Conservation (phyloP, 1,140 invertebrate species). For the Anadara kagoshimensis region DNA sequence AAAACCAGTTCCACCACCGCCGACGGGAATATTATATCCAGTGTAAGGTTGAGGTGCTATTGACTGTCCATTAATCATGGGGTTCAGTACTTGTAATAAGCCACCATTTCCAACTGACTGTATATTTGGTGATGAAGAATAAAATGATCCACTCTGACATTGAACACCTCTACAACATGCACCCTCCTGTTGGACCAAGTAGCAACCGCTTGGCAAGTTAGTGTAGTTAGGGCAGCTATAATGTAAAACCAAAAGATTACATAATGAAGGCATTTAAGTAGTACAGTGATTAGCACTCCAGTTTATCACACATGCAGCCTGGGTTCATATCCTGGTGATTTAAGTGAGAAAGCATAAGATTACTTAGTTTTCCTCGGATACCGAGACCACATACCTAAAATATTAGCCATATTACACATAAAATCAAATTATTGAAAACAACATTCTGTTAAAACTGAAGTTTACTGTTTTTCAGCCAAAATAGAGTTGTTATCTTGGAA, state of each 20-base stretch:
- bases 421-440: no score
- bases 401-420: no score
- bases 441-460: no score
- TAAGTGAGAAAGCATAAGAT: no score
- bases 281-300: no score
- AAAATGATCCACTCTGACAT: conserved; percentile 41
- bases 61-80: conserved; percentile 8
- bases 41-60: conserved; percentile 3
- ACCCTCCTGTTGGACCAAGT: conserved; percentile 25
- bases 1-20: conserved; percentile 32
- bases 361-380: no score
- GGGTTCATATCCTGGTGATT: no score
- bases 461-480: no score
- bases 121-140: conserved; percentile 41
- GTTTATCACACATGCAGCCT: no score
- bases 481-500: no score
- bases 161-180: conserved; percentile 44
- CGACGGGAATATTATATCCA: conserved; percentile 6
- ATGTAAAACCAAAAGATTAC: not conserved
- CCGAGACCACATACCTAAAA: no score
- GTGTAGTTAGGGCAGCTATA: conserved; percentile 51
- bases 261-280: no score
- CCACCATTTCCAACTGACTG: conserved; percentile 32
- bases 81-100: conserved; percentile 20
- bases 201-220: conserved; percentile 47